phyloP scores from a whole-genome alignment of 2,888 invertebrate genomes.

The Morinoia aosen region DNA sequence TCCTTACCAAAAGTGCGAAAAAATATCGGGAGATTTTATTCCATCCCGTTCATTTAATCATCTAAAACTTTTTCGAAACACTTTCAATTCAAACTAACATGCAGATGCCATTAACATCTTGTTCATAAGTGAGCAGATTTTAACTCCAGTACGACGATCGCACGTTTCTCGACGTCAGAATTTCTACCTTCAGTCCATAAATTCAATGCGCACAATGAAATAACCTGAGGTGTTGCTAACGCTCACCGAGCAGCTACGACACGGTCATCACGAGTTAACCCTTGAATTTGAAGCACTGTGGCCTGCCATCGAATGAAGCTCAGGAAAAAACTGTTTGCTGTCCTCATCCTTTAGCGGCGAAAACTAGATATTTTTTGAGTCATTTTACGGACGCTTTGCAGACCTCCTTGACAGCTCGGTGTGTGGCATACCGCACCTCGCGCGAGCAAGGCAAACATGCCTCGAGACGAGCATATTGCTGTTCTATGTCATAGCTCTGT shows the following conservation, averaged over 20 bases:
- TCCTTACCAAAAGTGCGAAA: neutral
- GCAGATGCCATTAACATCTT: neutral
- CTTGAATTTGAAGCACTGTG: neutral
- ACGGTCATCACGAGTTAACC: neutral
- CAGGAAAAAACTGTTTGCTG: neutral
- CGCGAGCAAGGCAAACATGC: neutral
- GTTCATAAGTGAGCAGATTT: neutral
- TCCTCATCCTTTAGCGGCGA: neutral
- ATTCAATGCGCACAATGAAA: neutral
- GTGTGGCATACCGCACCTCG: conserved; percentile 43
- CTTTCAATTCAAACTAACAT: neutral
- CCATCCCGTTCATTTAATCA: neutral
- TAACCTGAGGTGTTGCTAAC: neutral
- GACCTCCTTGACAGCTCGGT: conserved; percentile 49
- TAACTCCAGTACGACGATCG: neutral
- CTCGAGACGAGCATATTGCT: conserved; percentile 18
- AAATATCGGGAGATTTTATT: neutral
- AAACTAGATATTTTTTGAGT: conserved; percentile 25
- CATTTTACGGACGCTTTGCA: conserved; percentile 29
- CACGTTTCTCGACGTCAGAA: neutral
- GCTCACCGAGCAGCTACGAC: neutral
- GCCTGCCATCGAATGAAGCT: conserved; percentile 4
- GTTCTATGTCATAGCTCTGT: conserved; percentile 24
- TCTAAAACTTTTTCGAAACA: neutral
- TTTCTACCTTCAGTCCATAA: neutral